Conservation (phyloP, 2,113 vertebrate genomes). For the Stigmatopora argus region DNA sequence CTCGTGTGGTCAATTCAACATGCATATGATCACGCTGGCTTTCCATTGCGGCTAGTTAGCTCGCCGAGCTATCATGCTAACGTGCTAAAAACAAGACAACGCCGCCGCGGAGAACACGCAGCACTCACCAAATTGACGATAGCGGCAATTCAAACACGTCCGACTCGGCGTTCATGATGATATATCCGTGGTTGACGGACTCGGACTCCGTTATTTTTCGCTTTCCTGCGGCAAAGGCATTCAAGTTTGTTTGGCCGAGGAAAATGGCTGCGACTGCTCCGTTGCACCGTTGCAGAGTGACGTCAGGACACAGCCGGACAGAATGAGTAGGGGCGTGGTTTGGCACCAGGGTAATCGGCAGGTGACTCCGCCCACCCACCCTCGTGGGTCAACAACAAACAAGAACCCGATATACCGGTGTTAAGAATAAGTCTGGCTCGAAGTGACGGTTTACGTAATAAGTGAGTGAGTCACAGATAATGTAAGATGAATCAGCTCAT, state of each 20-base stretch:
- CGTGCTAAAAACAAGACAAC: conserved; percentile 65
- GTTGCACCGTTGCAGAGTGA: conserved; percentile 60
- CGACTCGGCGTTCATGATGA: conserved; percentile 10
- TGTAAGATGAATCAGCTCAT: neutral
- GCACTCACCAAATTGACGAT: conserved; percentile 45
- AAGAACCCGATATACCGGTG: neutral
- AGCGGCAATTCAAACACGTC: conserved; percentile 1
- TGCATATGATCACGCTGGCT: conserved; percentile 4
- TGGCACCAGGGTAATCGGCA: too few species aligned
- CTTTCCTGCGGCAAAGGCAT: conserved; percentile 29
- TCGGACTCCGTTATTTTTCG: conserved; percentile 3
- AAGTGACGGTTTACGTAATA: neutral
- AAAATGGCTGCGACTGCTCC: conserved; percentile 75
- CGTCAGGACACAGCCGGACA: conserved; percentile 52
- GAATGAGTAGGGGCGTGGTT: conserved; percentile 6
- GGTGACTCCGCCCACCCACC: neutral
- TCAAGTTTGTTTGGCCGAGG: conserved; percentile 71
- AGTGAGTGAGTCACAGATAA: neutral
- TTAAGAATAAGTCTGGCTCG: neutral
- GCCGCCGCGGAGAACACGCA: neutral
- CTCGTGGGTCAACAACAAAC: neutral
- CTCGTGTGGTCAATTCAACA: neutral
- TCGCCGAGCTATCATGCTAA: conserved; percentile 32
- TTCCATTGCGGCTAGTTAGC: conserved; percentile 44
- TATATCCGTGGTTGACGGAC: conserved; percentile 9